These are phyloP conservation scores for Hybos culiciformis DNA, from an alignment of 2,888 invertebrate species.

Conservation along the genomic window DNA sequence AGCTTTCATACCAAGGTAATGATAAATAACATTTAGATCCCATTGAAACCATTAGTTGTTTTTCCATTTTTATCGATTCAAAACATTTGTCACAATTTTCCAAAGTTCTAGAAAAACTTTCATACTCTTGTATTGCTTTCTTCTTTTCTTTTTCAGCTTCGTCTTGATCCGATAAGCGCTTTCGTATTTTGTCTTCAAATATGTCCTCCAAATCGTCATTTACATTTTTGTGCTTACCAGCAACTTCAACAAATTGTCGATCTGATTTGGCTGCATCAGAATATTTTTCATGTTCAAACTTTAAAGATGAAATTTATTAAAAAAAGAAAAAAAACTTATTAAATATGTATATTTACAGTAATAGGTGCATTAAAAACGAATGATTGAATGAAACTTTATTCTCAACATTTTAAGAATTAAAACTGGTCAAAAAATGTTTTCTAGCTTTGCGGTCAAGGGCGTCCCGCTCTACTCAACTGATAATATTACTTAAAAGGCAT, in stretches of 20 bases:
- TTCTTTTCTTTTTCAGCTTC: conserved; percentile 47
- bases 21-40: conserved; percentile 73
- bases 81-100: conserved; percentile 75
- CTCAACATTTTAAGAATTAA: too few species aligned
- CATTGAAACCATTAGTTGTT: conserved; percentile 71
- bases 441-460: too few species aligned
- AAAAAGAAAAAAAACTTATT: conserved; percentile 4
- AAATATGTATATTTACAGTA: neutral
- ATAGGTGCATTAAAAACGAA: neutral
- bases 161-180: conserved; percentile 46
- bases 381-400: neutral
- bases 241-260: conserved; percentile 60
- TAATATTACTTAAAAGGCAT: too few species aligned
- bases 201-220: conserved; percentile 74
- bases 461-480: too few species aligned
- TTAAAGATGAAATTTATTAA: conserved; percentile 21
- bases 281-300: conserved; percentile 71
- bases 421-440: too few species aligned
- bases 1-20: conserved; percentile 64
- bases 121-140: conserved; percentile 60
- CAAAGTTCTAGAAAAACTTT: conserved; percentile 50
- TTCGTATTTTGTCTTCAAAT: conserved; percentile 64
- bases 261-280: conserved; percentile 68
- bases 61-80: conserved; percentile 63
- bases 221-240: conserved; percentile 45